These are phyloP conservation scores for Lochmaea capreae DNA, from an alignment of 2,888 invertebrate species.

Conservation along the genomic window DNA sequence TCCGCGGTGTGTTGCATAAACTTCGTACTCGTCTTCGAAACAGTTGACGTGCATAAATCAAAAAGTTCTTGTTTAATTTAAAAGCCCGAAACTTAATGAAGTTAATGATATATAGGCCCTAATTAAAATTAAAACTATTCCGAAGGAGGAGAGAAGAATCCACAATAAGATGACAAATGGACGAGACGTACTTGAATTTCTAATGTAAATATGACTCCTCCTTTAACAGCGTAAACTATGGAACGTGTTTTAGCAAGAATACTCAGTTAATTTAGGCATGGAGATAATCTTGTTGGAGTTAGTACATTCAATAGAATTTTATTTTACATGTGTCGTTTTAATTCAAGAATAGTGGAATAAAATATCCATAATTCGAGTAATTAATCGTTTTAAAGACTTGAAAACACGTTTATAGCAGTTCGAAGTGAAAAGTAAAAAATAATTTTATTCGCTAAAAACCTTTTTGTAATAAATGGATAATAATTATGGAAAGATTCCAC, in stretches of 20 bases:
- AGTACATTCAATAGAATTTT: not conserved
- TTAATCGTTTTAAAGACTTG: too few species aligned
- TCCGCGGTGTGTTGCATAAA: slow-evolving; percentile 3
- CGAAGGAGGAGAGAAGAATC: slow-evolving; percentile 27
- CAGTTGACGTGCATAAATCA: slow-evolving; percentile 33
- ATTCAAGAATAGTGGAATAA: too few species aligned
- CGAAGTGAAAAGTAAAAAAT: too few species aligned
- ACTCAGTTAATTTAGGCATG: not conserved
- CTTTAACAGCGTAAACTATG: slow-evolving; percentile 4
- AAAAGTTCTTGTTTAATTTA: slow-evolving; percentile 41
- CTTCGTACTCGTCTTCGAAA: not conserved
- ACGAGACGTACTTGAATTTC: slow-evolving; percentile 32
- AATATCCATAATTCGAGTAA: too few species aligned
- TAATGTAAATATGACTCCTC: slow-evolving; percentile 29
- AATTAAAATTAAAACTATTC: slow-evolving; percentile 47
- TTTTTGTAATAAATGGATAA: too few species aligned
- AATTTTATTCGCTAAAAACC: too few species aligned
- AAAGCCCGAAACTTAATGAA: slow-evolving; percentile 43
- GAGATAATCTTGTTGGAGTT: not conserved
- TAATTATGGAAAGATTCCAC: too few species aligned
- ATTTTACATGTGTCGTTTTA: not conserved
- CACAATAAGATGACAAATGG: slow-evolving; percentile 37
- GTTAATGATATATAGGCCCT: slow-evolving; percentile 43
- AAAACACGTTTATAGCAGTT: too few species aligned
- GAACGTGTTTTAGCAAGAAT: slow-evolving; percentile 11